Evolutionary conservation across 2,113 vertebrate genomes (phyloP).

Genomic region (Dromaius novaehollandiae): DNA sequence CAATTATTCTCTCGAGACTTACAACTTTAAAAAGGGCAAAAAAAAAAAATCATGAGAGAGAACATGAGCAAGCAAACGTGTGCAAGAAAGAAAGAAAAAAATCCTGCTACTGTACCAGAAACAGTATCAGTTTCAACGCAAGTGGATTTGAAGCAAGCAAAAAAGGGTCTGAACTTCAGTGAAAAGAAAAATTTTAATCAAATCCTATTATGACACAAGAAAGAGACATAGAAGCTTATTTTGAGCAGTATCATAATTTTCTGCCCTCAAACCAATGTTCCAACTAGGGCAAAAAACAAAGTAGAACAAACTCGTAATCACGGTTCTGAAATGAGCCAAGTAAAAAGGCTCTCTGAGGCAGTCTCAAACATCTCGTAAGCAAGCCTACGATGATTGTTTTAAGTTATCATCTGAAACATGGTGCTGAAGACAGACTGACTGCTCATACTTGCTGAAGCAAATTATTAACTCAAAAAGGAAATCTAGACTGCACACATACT

Average conservation of each 20-base stretch:
- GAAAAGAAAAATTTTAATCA: neutral
- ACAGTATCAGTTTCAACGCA: neutral
- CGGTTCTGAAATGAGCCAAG: neutral
- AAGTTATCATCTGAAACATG: neutral
- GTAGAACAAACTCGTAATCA: neutral
- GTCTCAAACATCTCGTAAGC: neutral
- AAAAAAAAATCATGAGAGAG: neutral
- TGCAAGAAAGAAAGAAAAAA: neutral
- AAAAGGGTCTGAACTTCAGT: neutral
- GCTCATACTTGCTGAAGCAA: neutral
- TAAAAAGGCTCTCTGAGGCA: neutral
- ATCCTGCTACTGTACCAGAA: neutral
- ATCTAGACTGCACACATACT: neutral
- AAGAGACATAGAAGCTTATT: neutral
- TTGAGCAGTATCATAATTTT: neutral
- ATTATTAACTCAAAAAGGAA: neutral
- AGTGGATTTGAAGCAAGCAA: neutral
- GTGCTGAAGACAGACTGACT: neutral
- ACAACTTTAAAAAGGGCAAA: fast-evolving
- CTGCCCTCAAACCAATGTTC: neutral
- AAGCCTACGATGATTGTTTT: neutral
- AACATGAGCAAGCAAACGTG: fast-evolving
- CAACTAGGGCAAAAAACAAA: neutral
- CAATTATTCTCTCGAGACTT: neutral
- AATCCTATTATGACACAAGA: neutral